Percentiles rank a stretch among this genome's conserved stretches.
These are phyloP conservation scores for Teleogryllus occipitalis DNA, from an alignment of 1,140 invertebrate genomes.

Conservation along the genomic window DNA sequence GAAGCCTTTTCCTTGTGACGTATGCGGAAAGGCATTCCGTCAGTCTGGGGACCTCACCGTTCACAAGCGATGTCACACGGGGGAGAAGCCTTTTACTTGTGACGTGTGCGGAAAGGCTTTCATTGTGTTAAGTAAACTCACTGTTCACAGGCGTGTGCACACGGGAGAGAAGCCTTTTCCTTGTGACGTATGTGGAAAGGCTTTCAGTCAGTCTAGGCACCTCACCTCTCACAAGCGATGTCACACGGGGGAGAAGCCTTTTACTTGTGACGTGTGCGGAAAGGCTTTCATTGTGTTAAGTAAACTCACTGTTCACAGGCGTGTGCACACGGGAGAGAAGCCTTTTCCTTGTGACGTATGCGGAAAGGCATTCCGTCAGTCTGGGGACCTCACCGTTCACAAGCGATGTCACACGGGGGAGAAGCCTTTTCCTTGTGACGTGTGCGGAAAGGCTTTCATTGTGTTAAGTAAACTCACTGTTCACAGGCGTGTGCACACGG, in stretches of 20 bases:
- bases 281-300: conserved; percentile 32
- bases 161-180: conserved; percentile 25
- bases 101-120: conserved; percentile 27
- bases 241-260: conserved; percentile 37
- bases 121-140: background rate
- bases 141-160: background rate
- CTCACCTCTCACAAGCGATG: conserved; percentile 28
- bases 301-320: conserved; percentile 25
- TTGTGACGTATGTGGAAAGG: conserved; percentile 34
- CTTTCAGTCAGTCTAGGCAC: conserved; percentile 36
- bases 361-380: conserved; percentile 35
- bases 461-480: conserved; percentile 18
- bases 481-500: conserved; percentile 2
- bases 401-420: conserved; percentile 33
- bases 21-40: conserved; percentile 37
- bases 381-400: conserved; percentile 35
- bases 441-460: conserved; percentile 24
- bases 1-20: conserved; percentile 39
- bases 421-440: conserved; percentile 32
- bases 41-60: conserved; percentile 19
- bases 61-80: conserved; percentile 42
- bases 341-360: conserved; percentile 36
- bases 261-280: conserved; percentile 33
- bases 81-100: conserved; percentile 32
- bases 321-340: conserved; percentile 30